Evolutionary conservation across 1,140 invertebrate genomes (phyloP), one percentile per base, ranked within the genome.

Genomic region (Drosophila ficusphila): DNA sequence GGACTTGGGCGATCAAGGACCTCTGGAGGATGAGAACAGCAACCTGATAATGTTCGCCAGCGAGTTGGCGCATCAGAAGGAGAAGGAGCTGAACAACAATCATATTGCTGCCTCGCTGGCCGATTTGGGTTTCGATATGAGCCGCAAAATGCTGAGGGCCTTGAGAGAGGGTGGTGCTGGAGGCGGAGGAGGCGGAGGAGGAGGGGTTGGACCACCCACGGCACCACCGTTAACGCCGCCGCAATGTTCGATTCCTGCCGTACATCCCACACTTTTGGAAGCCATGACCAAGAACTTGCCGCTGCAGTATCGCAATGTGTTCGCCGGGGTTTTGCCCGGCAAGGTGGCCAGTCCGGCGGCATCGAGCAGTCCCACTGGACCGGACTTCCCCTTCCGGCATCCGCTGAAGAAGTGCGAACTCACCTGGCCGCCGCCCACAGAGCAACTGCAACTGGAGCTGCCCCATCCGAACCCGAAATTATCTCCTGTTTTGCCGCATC

Each of bases 211-310:
- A 9, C 23, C 12, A 54, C n/a, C 38, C 60, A 41, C 27, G 41
- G 93, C 64, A 39, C 93, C 29, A n/a, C 42, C 42, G 1, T 4
- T 46, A 16, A 46, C 42, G 16, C 34, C 46, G 14, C 61, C 64
- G 47, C 64, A 47, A 9, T 58, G 54, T 19, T 19, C 54, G 27
- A 21, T 93, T n/a, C 93, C 94, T 25, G 93, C 93, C 2, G 92
- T 95, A 3, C 95, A 95, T 83, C 95, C 95, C 0, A 92, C 95
- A 58, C 93, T 95, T 60, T 92, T 95, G 33, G 95, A 95, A 68
- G 95, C 94, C 12, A 95, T 96, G 93, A 95, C 95, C 85, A 91
- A 94, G 42, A 94, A 94, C 12, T 92, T 93, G 44, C 91, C 93
- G 3, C 61, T 93, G 31, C 91, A 92, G 11, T 93, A 93, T 57